Evolutionary conservation across 2,888 invertebrate species (phyloP), one percentile per base, ranked within the genome.

Genomic region (Micropterix aruncella): DNA sequence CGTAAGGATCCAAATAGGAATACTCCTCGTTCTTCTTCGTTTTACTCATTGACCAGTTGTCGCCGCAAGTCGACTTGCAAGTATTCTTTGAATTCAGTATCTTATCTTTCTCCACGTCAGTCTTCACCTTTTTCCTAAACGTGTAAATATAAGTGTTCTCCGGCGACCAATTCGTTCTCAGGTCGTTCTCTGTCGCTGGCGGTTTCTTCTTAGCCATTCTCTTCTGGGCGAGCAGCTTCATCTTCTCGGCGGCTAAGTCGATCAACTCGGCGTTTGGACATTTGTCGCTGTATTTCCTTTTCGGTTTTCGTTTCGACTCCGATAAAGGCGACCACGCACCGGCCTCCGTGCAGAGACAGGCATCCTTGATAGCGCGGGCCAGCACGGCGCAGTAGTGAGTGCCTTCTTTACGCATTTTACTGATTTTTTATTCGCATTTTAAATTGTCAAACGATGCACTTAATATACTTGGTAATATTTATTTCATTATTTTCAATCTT

Each of bases 41-140:
- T 56, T 70, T 69, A 49, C 70, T 68, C n/a, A 71, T 50, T 16
- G 71, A 71, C 71, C 71, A 71, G 53, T 71, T 71, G 44, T 70
- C 71, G 1, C 70, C 71, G 47, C 62, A 65, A 2, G 49, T 49
- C n/a, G 47, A 49, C 16, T 43, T 44, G n/a, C n/a, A n/a, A n/a
- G n/a, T n/a, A 18, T 46, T 47, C 19, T 46, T 7, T 1, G 60
- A 56, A 0, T 69, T 64, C 48, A 43, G 15, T 63, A 68, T 62
- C 46, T 66, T 57, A 47, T 68, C 53, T 0, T 68, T 65, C 37
- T 63, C 58, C 1, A 70, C 54, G 47, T 65, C 70, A 39, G 59
- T 65, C 48, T 68, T 69, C 27, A 70, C 68, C 51, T 70, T 70
- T 40, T 63, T 57, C 44, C 60, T 57, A 38, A 69, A 50, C 0